Conservation (phyloP, 1,140 invertebrate species). For the Drosophila persimilis region DNA sequence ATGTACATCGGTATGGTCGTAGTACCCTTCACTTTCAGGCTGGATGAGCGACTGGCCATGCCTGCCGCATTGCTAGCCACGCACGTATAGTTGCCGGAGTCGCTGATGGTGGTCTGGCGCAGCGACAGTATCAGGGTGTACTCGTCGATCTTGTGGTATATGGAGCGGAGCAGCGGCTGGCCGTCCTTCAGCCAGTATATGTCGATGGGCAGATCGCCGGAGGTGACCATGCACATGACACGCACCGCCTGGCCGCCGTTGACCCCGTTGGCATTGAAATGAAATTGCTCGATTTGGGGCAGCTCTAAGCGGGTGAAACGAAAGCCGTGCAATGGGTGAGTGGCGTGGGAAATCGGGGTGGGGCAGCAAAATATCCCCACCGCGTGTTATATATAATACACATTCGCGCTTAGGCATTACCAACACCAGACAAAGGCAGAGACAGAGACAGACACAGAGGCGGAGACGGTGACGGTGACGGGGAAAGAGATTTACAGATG, state of each 20-base stretch:
- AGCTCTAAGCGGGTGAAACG: slow-evolving; percentile 81
- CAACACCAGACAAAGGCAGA: slow-evolving; percentile 55
- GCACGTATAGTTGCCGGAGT: slow-evolving; percentile 87
- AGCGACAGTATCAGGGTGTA: slow-evolving; percentile 89
- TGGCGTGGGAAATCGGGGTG: slow-evolving; percentile 9
- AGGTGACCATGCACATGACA: slow-evolving; percentile 88
- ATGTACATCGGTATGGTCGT: neutral
- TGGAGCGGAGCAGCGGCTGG: slow-evolving; percentile 72
- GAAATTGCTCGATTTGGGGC: slow-evolving; percentile 88
- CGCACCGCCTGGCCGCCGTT: slow-evolving; percentile 88
- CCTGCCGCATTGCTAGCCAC: slow-evolving; percentile 87
- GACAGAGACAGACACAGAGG: slow-evolving; percentile 13
- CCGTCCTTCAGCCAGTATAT: slow-evolving; percentile 86
- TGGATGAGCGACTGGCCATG: slow-evolving; percentile 84
- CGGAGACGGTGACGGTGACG: neutral
- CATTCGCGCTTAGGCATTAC: slow-evolving; percentile 46
- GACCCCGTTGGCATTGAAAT: slow-evolving; percentile 87
- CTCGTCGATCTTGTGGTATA: slow-evolving; percentile 84
- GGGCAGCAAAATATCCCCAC: neutral
- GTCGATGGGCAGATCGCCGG: slow-evolving; percentile 88
- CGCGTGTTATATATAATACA: slow-evolving; percentile 45
- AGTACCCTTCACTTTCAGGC: slow-evolving; percentile 85
- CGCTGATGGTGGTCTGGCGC: slow-evolving; percentile 87
- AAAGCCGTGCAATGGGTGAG: slow-evolving; percentile 48
- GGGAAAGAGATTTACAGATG: slow-evolving; percentile 27